Conservation (phyloP, 2,888 invertebrate genomes). For the Apotomis turbidana region DNA sequence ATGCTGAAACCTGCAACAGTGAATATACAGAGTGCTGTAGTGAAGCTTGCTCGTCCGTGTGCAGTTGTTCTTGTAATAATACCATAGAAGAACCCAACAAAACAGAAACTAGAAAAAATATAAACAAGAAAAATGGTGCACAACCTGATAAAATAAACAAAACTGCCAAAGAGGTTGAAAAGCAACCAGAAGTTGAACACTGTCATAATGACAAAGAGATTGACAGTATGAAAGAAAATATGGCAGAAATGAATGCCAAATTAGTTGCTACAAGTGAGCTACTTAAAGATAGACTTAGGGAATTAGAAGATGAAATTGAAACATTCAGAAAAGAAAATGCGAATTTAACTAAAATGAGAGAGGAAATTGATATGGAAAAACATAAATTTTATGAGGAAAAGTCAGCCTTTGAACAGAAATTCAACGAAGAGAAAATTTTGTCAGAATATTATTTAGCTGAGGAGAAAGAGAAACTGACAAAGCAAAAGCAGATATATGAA, state of each 20-base stretch:
- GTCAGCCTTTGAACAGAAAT: conserved; percentile 81
- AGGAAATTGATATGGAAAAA: conserved; percentile 85
- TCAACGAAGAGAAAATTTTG: conserved; percentile 86
- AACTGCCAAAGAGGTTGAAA: conserved; percentile 54
- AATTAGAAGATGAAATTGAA: conserved; percentile 86
- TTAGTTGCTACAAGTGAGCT: conserved; percentile 83
- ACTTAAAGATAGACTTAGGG: conserved; percentile 84
- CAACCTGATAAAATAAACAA: conserved; percentile 47
- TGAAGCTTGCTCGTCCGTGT: conserved; percentile 65
- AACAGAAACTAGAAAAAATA: conserved; percentile 43
- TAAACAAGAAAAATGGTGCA: conserved; percentile 46
- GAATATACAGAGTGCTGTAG: conserved; percentile 68
- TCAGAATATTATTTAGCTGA: conserved; percentile 87
- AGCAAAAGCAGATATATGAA: conserved; percentile 86
- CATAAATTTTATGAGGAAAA: conserved; percentile 86
- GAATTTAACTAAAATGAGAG: conserved; percentile 80
- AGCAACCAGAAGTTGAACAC: conserved; percentile 43
- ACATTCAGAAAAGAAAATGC: conserved; percentile 81
- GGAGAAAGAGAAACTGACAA: conserved; percentile 87
- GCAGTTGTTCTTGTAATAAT: conserved; percentile 74
- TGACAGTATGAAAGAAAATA: conserved; percentile 67
- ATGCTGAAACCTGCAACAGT: conserved; percentile 63
- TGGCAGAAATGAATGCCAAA: conserved; percentile 76
- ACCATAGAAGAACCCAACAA: conserved; percentile 56
- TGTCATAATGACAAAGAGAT: conserved; percentile 60